Evolutionary conservation across 2,888 invertebrate species (phyloP).

Genomic region (Pheosia gnoma): DNA sequence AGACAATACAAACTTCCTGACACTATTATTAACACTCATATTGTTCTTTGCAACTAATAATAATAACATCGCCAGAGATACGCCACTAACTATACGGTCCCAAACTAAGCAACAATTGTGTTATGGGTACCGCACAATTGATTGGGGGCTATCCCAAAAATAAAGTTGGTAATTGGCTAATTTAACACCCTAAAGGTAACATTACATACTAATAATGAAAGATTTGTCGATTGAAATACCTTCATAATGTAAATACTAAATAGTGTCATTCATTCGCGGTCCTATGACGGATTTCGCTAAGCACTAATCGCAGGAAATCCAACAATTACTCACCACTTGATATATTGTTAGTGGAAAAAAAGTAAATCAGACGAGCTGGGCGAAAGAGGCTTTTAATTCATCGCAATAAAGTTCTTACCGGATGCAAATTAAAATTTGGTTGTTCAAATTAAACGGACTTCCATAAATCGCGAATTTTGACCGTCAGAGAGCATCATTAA

Average conservation of each 20-base stretch:
- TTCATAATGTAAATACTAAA: slow-evolving; percentile 40
- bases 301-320: slow-evolving; percentile 58
- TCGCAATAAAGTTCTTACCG: slow-evolving; percentile 27
- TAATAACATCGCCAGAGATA: too few species aligned
- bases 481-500: slow-evolving; percentile 51
- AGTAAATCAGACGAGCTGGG: slow-evolving; percentile 25
- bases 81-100: too few species aligned
- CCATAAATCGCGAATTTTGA: slow-evolving; percentile 55
- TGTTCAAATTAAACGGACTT: slow-evolving; percentile 48
- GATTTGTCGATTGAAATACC: slow-evolving; percentile 33
- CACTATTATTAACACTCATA: slow-evolving; percentile 6
- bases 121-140: too few species aligned
- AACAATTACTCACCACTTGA: slow-evolving; percentile 53
- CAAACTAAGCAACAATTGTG: too few species aligned
- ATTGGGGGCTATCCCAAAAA: too few species aligned
- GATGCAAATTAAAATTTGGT: slow-evolving; percentile 30
- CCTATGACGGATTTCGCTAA: slow-evolving; percentile 59
- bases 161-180: too few species aligned
- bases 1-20: slow-evolving; percentile 49
- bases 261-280: slow-evolving; percentile 46
- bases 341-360: slow-evolving; percentile 52
- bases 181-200: too few species aligned
- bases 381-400: slow-evolving; percentile 31
- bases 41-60: too few species aligned
- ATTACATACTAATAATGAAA: slow-evolving; percentile 10